A percentile compares a stretch with the other conserved stretches of the same genome.
Evolutionary conservation across 2,888 invertebrate genomes (phyloP).

Genomic region (Cylloceria caligata): DNA sequence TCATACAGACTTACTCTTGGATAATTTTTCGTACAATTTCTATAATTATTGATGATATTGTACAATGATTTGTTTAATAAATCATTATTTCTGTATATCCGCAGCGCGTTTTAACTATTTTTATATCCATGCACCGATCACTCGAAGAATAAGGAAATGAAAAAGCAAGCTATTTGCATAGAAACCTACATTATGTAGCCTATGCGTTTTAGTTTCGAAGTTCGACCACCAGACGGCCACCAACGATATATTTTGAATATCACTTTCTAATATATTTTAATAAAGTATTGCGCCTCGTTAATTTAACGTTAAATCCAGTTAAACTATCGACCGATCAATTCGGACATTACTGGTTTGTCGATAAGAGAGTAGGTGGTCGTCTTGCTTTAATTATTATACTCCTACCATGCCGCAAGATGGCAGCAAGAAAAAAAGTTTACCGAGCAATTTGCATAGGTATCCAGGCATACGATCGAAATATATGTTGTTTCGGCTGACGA

Average conservation of each 20-base stretch:
- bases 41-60: too few species aligned
- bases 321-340: conserved; percentile 31
- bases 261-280: neutral
- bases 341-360: conserved; percentile 42
- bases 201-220: neutral
- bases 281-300: neutral
- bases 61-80: too few species aligned
- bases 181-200: neutral
- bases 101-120: conserved; percentile 1
- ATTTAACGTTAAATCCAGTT: neutral
- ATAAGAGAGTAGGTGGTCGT: conserved; percentile 62
- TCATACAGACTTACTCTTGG: neutral
- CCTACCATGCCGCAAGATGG: conserved; percentile 20
- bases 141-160: neutral
- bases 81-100: too few species aligned
- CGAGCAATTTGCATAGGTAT: conserved; percentile 68
- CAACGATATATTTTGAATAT: neutral
- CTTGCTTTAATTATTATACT: conserved; percentile 61
- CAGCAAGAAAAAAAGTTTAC: conserved; percentile 22
- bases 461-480: conserved; percentile 67
- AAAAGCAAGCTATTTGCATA: neutral
- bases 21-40: neutral
- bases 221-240: neutral
- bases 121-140: too few species aligned
- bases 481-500: conserved; percentile 44